phyloP scores from a whole-genome alignment of 2,888 invertebrate genomes.

The Melieria omissa region DNA sequence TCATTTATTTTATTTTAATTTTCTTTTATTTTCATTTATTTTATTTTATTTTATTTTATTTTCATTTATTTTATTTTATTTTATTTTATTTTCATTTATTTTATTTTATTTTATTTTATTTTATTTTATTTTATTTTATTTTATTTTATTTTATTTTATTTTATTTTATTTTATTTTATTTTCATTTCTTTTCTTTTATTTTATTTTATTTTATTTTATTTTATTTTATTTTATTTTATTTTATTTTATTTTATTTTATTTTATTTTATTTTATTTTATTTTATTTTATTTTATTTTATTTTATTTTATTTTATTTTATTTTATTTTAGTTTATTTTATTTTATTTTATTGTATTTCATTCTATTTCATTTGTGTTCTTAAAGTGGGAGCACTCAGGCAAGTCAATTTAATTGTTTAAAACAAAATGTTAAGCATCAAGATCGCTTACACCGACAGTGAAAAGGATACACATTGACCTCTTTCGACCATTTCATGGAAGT shows the following conservation, averaged over 20 bases:
- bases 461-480: too few relatives aligned
- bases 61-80: constrained; percentile 5
- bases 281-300: too few relatives aligned
- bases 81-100: neutral
- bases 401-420: too few relatives aligned
- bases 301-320: too few relatives aligned
- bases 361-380: too few relatives aligned
- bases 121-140: constrained; percentile 7
- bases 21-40: neutral
- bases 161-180: neutral
- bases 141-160: neutral
- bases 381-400: too few relatives aligned
- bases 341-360: too few relatives aligned
- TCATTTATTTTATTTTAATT: constrained; percentile 39
- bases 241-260: neutral
- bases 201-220: neutral
- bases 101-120: neutral
- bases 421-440: too few relatives aligned
- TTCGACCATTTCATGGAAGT: neutral
- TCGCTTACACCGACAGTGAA: too few relatives aligned
- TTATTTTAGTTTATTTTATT: too few relatives aligned
- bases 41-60: constrained; percentile 17
- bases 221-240: neutral
- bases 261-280: neutral
- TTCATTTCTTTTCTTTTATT: neutral